These are phyloP conservation scores for Pseudolycoriella hygida DNA, from an alignment of 2,888 invertebrate species.

Conservation along the genomic window DNA sequence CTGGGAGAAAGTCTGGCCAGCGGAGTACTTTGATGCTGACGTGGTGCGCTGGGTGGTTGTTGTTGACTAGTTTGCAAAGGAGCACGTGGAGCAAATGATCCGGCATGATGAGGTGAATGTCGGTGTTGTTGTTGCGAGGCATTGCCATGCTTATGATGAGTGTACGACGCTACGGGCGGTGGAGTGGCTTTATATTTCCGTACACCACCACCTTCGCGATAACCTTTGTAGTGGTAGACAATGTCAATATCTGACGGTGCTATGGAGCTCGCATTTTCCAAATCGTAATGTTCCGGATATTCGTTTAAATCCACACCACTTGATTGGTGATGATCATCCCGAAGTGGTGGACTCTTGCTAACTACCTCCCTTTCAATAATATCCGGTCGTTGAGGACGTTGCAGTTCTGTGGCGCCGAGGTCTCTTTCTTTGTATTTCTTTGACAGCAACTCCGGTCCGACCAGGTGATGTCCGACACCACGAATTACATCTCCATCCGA, in stretches of 20 bases:
- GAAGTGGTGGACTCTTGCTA: conserved; percentile 61
- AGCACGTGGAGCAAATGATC: conserved; percentile 55
- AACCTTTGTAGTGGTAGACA: conserved; percentile 90
- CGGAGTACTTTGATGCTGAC: conserved; percentile 78
- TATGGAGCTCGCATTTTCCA: conserved; percentile 93
- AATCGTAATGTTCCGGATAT: conserved; percentile 81
- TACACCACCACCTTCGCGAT: conserved; percentile 66
- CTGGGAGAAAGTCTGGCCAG: conserved; percentile 79
- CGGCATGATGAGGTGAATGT: conserved; percentile 59
- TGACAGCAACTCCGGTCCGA: conserved; percentile 70
- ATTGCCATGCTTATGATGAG: conserved; percentile 57
- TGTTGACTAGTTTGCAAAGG: conserved; percentile 52
- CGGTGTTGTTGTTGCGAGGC: conserved; percentile 51
- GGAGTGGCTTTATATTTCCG: conserved; percentile 79
- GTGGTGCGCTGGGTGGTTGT: conserved; percentile 43
- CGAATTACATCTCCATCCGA: conserved; percentile 57
- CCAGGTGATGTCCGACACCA: conserved; percentile 58
- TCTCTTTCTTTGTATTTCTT: conserved; percentile 82
- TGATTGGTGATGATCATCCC: conserved; percentile 63
- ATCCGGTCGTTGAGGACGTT: conserved; percentile 75
- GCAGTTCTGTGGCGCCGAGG: conserved; percentile 38
- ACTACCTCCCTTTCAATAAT: conserved; percentile 83
- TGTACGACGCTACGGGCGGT: conserved; percentile 58
- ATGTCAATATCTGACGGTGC: conserved; percentile 96
- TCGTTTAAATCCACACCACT: conserved; percentile 56